These are phyloP conservation scores for Morbakka virulenta DNA, from an alignment of 30 jellyfish, hydroid and myxozoan genomes.

Conservation along the genomic window DNA sequence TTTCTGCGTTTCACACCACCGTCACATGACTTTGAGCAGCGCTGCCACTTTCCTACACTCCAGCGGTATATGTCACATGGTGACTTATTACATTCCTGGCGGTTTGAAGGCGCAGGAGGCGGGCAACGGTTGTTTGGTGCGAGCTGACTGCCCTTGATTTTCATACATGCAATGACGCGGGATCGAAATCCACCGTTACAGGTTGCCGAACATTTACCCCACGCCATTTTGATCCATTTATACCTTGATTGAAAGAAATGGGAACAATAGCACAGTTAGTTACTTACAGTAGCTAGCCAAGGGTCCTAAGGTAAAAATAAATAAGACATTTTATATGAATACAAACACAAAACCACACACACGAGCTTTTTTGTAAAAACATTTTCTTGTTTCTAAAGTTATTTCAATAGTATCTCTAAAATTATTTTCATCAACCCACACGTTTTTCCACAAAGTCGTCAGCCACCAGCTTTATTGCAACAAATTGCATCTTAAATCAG, in stretches of 20 bases:
- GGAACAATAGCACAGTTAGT: background rate
- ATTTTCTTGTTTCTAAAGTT: no score
- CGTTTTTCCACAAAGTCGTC: no score
- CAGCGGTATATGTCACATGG: slow-evolving; percentile 70
- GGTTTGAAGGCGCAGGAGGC: slow-evolving; percentile 47
- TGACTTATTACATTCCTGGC: slow-evolving; percentile 33
- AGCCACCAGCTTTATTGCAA: no score
- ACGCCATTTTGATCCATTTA: slow-evolving; percentile 59
- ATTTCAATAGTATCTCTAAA: no score
- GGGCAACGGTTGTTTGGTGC: slow-evolving; percentile 47
- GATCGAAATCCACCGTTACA: slow-evolving; percentile 74
- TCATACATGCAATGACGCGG: slow-evolving; percentile 70
- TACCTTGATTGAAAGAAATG: slow-evolving; percentile 23
- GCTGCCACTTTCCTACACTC: slow-evolving; percentile 62
- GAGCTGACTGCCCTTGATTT: background rate
- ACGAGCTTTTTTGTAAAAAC: no score
- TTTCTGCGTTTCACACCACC: slow-evolving; percentile 66
- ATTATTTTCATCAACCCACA: no score
- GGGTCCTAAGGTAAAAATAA: no score
- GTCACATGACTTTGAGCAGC: slow-evolving; percentile 79
- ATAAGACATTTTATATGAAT: no score
- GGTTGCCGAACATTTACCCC: slow-evolving; percentile 81
- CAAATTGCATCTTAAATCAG: no score
- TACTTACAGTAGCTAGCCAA: no score
- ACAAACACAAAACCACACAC: no score